Conservation (phyloP, 2,888 invertebrate species). For the Aspidiotus destructor region DNA sequence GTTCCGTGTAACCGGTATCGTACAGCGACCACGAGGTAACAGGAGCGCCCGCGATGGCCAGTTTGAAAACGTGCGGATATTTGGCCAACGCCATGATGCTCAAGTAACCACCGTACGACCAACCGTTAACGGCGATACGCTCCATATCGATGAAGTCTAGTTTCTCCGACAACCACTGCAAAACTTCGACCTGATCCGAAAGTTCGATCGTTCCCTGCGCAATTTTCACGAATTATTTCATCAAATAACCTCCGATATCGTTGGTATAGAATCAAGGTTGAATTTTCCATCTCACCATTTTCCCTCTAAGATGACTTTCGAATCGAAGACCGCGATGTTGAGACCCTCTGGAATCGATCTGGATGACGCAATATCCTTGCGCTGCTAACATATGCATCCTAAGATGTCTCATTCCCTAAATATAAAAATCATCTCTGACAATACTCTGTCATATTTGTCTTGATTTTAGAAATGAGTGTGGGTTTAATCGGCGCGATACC, state of each 20-base stretch:
- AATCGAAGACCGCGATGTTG: slow-evolving; percentile 84
- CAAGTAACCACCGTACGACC: slow-evolving; percentile 98
- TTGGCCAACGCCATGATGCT: slow-evolving; percentile 90
- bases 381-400: slow-evolving; percentile 91
- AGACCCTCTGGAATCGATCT: slow-evolving; percentile 92
- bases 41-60: slow-evolving; percentile 91
- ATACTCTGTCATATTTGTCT: too few relatives aligned
- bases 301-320: slow-evolving; percentile 78
- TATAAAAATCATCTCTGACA: slow-evolving; percentile 31
- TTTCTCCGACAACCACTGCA: slow-evolving; percentile 73
- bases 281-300: slow-evolving; percentile 53
- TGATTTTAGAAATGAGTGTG: too few relatives aligned
- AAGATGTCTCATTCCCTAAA: slow-evolving; percentile 75
- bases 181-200: slow-evolving; percentile 88
- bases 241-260: not conserved
- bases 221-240: slow-evolving; percentile 30
- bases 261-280: not conserved
- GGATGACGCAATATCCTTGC: slow-evolving; percentile 90
- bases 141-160: slow-evolving; percentile 82
- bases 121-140: slow-evolving; percentile 91
- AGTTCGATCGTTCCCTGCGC: slow-evolving; percentile 76
- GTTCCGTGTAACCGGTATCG: slow-evolving; percentile 97
- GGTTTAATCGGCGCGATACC: slow-evolving; percentile 45
- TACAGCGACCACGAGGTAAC: slow-evolving; percentile 96
- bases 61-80: slow-evolving; percentile 83